These are phyloP conservation scores for Pseudochaenichthys georgianus DNA, from an alignment of 2,797 vertebrate species.

Conservation along the genomic window DNA sequence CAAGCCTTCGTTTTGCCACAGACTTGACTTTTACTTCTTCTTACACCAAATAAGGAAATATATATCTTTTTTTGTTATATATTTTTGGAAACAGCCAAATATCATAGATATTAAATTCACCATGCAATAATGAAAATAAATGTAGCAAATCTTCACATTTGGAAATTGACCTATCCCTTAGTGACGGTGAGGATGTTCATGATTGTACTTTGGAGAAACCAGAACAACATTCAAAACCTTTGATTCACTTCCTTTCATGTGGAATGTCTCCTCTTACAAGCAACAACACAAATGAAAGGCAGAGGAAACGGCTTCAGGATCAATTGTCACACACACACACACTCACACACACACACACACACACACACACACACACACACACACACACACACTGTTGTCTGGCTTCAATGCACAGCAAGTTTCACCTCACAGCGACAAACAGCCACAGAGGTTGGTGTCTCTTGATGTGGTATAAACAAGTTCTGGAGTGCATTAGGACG, in stretches of 20 bases:
- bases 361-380: constrained; percentile 26
- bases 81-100: no score
- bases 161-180: constrained; percentile 3
- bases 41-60: neutral
- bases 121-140: neutral
- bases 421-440: constrained; percentile 62
- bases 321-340: constrained; percentile 55
- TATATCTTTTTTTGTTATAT: neutral
- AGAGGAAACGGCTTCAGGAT: constrained; percentile 66
- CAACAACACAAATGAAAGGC: constrained; percentile 63
- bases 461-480: constrained; percentile 65
- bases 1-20: neutral
- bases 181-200: constrained; percentile 14
- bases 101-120: neutral
- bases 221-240: constrained; percentile 45
- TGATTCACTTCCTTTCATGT: constrained; percentile 66
- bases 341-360: constrained; percentile 44
- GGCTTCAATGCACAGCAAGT: constrained; percentile 42
- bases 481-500: constrained; percentile 76
- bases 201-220: constrained; percentile 18
- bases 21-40: neutral
- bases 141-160: neutral
- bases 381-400: constrained; percentile 72
- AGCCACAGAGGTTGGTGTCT: constrained; percentile 43
- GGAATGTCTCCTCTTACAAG: constrained; percentile 45